phyloP scores from a whole-genome alignment of 1,140 invertebrate species.

The Ruditapes philippinarum region DNA sequence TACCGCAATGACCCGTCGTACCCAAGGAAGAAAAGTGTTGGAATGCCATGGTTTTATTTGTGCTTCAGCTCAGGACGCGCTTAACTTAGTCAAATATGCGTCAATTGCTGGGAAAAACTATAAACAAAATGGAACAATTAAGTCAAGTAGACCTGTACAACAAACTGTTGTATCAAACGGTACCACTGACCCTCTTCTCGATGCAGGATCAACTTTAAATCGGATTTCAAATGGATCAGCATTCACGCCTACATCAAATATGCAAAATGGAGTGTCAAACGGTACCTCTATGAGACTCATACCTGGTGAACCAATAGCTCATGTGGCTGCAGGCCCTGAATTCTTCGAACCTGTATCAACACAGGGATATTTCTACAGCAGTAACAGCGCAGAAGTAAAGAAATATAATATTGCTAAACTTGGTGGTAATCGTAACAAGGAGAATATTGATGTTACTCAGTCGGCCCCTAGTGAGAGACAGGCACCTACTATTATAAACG shows the following conservation, averaged over 20 bases:
- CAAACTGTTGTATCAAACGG: background rate
- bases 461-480: background rate
- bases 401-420: slow-evolving; percentile 78
- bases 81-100: slow-evolving; percentile 83
- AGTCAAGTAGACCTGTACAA: background rate
- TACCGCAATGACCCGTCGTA: slow-evolving; percentile 97
- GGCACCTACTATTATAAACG: slow-evolving; percentile 16
- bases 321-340: slow-evolving; percentile 73
- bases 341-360: slow-evolving; percentile 79
- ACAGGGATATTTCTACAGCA: slow-evolving; percentile 83
- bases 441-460: background rate
- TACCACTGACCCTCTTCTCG: slow-evolving; percentile 23
- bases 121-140: slow-evolving; percentile 68
- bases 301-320: slow-evolving; percentile 59
- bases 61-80: slow-evolving; percentile 88
- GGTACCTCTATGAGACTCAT: slow-evolving; percentile 67
- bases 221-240: slow-evolving; percentile 5
- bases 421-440: background rate
- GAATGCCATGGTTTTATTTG: slow-evolving; percentile 99
- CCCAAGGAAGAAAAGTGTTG: slow-evolving; percentile 98
- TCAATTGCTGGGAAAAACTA: slow-evolving; percentile 77
- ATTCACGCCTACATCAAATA: background rate
- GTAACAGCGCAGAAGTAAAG: slow-evolving; percentile 75
- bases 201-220: background rate
- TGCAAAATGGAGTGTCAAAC: slow-evolving; percentile 18